A percentile compares a stretch with the other conserved stretches of the same genome.
phyloP scores from a whole-genome alignment of 2,888 invertebrate species.

The Bellardia pandia region DNA sequence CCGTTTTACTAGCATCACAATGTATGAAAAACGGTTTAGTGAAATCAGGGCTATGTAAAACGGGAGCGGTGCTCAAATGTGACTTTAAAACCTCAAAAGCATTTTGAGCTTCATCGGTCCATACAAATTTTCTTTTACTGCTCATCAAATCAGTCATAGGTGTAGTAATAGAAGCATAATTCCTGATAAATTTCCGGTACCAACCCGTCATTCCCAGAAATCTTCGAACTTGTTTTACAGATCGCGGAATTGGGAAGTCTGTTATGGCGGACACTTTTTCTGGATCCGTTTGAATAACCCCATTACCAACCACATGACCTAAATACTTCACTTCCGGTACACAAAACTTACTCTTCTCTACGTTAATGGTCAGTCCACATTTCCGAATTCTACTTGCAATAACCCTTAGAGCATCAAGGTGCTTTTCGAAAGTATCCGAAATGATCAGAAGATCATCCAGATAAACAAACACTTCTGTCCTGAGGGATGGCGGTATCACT shows the following conservation, averaged over 20 bases:
- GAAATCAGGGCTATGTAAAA: conserved; percentile 51
- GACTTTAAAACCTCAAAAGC: conserved; percentile 50
- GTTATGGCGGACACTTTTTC: conserved; percentile 52
- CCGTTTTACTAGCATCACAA: conserved; percentile 42
- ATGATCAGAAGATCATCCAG: conserved; percentile 41
- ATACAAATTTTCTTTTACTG: conserved; percentile 9
- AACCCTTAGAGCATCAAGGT: conserved; percentile 3
- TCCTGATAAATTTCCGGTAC: conserved; percentile 59
- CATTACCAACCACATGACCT: conserved; percentile 63
- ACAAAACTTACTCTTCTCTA: conserved; percentile 49
- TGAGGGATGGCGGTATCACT: conserved; percentile 32
- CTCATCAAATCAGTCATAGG: conserved; percentile 55
- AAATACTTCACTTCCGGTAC: conserved; percentile 56
- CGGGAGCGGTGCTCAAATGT: conserved; percentile 52
- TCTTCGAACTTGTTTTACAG: conserved; percentile 53
- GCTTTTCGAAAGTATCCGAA: conserved; percentile 26
- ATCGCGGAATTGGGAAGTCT: conserved; percentile 55
- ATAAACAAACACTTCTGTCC: conserved; percentile 50
- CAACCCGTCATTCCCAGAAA: conserved; percentile 67
- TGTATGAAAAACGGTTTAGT: conserved; percentile 33
- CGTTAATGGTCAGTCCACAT: conserved; percentile 27
- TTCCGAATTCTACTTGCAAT: not conserved
- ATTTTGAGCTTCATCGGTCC: conserved; percentile 40
- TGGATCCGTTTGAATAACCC: conserved; percentile 52
- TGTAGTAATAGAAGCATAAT: conserved; percentile 53